Conservation (phyloP, 2,797 vertebrate genomes). For the Anas georgica region DNA sequence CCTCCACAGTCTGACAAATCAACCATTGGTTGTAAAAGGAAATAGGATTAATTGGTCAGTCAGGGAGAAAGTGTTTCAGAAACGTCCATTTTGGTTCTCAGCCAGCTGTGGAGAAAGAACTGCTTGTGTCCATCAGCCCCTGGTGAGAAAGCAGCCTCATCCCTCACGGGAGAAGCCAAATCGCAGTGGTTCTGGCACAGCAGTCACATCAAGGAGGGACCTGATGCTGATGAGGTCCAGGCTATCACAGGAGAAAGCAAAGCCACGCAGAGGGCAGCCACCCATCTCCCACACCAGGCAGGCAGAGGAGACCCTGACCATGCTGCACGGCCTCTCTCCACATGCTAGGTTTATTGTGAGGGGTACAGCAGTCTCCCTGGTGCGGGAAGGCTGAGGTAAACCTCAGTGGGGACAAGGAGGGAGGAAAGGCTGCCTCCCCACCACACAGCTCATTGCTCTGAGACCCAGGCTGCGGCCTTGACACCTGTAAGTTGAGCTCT, state of each 20-base stretch:
- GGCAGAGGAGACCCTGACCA: neutral
- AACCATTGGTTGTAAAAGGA: neutral
- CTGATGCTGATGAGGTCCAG: neutral
- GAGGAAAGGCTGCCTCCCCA: neutral
- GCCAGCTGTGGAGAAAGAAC: neutral
- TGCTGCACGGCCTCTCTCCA: accelerated
- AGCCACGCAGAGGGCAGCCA: neutral
- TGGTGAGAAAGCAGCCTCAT: neutral
- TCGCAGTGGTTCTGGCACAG: neutral
- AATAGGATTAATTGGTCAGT: neutral
- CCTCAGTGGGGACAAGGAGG: neutral
- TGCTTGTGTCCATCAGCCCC: neutral
- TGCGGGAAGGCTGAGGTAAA: neutral
- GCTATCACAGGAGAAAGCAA: neutral
- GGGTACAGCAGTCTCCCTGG: neutral
- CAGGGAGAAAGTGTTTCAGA: neutral
- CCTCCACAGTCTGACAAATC: neutral
- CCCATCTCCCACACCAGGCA: accelerated
- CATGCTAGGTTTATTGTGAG: neutral
- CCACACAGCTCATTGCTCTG: neutral
- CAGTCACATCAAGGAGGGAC: neutral
- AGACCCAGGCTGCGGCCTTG: neutral
- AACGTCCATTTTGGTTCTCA: neutral
- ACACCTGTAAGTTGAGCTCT: neutral
- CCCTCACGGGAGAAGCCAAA: neutral